phyloP scores from a whole-genome alignment of 2,113 vertebrate species.

The Platysteira castanea region DNA sequence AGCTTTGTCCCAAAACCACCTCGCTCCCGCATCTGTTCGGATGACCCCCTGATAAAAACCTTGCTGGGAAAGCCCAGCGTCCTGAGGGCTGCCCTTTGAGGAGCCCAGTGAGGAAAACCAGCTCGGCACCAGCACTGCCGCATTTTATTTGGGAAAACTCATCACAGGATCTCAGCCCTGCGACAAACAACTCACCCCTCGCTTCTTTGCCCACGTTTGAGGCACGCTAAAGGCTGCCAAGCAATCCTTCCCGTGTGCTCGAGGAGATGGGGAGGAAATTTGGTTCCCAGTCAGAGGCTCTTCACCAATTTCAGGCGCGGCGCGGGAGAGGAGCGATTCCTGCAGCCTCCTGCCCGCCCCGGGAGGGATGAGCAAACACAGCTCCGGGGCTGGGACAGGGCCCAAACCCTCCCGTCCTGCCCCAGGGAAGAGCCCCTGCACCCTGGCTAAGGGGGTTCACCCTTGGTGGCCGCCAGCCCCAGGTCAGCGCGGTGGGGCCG shows the following conservation, averaged over 20 bases:
- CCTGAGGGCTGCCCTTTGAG: background rate
- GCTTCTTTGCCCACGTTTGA: background rate
- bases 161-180: background rate
- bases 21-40: background rate
- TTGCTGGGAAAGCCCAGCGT: background rate
- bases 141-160: background rate
- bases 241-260: background rate
- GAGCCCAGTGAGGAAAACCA: background rate
- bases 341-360: background rate
- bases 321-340: background rate
- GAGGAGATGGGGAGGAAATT: background rate
- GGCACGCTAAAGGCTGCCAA: background rate
- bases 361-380: background rate
- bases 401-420: background rate
- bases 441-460: background rate
- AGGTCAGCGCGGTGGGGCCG: rapidly evolving
- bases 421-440: background rate
- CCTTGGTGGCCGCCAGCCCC: background rate
- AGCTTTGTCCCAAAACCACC: background rate
- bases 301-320: background rate
- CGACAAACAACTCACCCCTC: background rate
- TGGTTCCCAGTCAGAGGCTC: background rate
- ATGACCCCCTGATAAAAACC: background rate
- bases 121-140: background rate
- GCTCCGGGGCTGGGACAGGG: background rate